A percentile compares a stretch with the other conserved stretches of the same genome.
Conservation (phyloP, 2,797 vertebrate genomes). For the Trachurus trachurus region DNA sequence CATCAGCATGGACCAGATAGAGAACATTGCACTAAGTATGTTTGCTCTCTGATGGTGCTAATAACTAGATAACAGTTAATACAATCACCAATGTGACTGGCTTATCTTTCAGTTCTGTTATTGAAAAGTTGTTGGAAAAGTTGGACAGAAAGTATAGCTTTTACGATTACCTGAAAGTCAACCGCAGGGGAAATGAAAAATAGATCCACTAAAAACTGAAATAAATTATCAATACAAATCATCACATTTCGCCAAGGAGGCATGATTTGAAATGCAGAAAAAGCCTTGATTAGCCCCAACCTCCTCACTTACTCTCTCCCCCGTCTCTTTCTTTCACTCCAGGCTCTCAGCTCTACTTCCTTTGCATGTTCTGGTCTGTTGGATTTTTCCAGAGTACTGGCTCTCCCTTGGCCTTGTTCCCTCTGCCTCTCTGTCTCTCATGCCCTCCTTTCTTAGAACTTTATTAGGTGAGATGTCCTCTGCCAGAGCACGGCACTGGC, state of each 20-base stretch:
- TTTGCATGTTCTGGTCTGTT: constrained; percentile 37
- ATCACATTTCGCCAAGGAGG: constrained; percentile 2
- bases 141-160: constrained; percentile 40
- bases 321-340: constrained; percentile 1
- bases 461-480: constrained; percentile 72
- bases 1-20: constrained; percentile 71
- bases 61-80: constrained; percentile 75
- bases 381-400: constrained; percentile 15
- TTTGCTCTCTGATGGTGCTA: constrained; percentile 73
- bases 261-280: constrained; percentile 4
- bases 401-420: constrained; percentile 23
- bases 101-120: constrained; percentile 68
- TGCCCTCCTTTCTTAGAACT: constrained; percentile 53
- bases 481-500: constrained; percentile 8
- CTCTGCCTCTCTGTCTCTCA: constrained; percentile 26
- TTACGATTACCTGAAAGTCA: constrained; percentile 21
- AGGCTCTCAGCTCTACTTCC: constrained; percentile 26
- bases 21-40: constrained; percentile 70
- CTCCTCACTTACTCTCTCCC: background rate
- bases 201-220: constrained; percentile 7
- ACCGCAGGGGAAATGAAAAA: constrained; percentile 1
- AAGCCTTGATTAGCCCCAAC: constrained; percentile 13
- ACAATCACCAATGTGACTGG: constrained; percentile 58
- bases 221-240: background rate
- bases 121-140: constrained; percentile 74